Base-by-base conservation (phyloP, 2,113 vertebrate genomes). In the Nycticebus coucang region DNA sequence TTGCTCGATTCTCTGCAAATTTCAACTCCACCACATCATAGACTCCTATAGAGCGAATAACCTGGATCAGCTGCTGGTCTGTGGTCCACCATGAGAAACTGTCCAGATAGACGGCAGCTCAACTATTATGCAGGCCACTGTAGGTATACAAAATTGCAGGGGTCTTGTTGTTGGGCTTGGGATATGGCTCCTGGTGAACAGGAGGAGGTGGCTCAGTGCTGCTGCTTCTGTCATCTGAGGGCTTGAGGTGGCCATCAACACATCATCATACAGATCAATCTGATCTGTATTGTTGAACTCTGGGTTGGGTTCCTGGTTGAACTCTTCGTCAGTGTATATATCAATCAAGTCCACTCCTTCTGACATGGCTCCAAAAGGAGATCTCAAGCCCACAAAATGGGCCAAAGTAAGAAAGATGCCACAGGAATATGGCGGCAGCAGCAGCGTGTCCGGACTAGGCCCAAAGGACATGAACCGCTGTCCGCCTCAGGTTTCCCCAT, bases 21-120 rank as follows among this genome's bases (percentile, higher is more conserved):
- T 99, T 99, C 85, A 99, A 98, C 69, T 99, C 99, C 97, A 98
- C 97, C 13, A 99, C 98, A 26, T 99, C 99, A 30, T 98, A 99
- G 96, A 99, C 99, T 3, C 99, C 99, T 26, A 99, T 89, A 0
- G 98, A 98, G 79, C 98, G 98, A 95, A 99, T 99, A 97, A 99
- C 98, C 68, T 97, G 95, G 72, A 98, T 98, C 93, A 99, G 98
- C 97, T 99, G 99, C 91, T 98, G 98, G 98, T 99, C 99, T 24
- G 99, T 99, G 0, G 99, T 99, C 99, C 99, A 99, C 99, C 99
- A 99, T 93, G 99, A 99, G 95, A 99, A 99, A 98, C 99, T 99
- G 96, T 99, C 99, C 82, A 99, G 98, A 22, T 99, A 99, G 80
- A 99, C 98, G 0, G 99, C 98, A 0, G 99, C 98, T 74, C 97